A percentile compares a stretch with the other conserved stretches of the same genome.
Conservation (phyloP, 2,113 vertebrate genomes). For the Entosphenus tridentatus region DNA sequence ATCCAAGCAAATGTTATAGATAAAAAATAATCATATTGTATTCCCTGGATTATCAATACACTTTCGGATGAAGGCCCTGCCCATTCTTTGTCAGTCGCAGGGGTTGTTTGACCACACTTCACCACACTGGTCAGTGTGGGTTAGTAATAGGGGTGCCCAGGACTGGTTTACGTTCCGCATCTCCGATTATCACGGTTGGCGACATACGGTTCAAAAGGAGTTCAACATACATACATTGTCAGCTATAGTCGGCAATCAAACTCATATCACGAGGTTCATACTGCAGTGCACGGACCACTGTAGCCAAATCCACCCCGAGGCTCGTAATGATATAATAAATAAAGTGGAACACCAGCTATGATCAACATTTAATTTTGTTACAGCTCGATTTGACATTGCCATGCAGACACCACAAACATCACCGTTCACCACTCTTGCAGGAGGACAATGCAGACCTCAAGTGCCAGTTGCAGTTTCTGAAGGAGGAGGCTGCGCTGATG, state of each 20-base stretch:
- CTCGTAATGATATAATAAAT: background rate
- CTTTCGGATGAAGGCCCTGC: too few relatives aligned
- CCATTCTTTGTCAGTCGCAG: too few relatives aligned
- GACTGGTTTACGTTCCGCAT: too few relatives aligned
- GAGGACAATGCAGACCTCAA: constrained; percentile 85
- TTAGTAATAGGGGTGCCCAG: too few relatives aligned
- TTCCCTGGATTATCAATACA: too few relatives aligned
- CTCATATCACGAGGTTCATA: constrained; percentile 8
- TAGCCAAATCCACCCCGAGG: background rate
- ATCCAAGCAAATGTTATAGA: too few relatives aligned
- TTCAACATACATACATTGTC: background rate
- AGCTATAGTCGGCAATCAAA: constrained; percentile 20
- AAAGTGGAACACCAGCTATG: background rate
- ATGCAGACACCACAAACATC: background rate
- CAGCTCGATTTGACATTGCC: background rate
- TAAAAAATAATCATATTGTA: too few relatives aligned
- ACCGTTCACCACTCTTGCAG: constrained; percentile 18
- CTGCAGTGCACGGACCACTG: constrained; percentile 1
- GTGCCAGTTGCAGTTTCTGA: constrained; percentile 90
- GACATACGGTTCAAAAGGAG: too few relatives aligned
- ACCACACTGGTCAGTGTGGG: too few relatives aligned
- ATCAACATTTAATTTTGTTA: background rate
- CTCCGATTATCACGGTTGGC: too few relatives aligned
- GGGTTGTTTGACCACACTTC: too few relatives aligned
- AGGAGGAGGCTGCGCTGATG: constrained; percentile 79